These are phyloP conservation scores for Mugil cephalus DNA, from an alignment of 2,113 vertebrate genomes.

Conservation along the genomic window DNA sequence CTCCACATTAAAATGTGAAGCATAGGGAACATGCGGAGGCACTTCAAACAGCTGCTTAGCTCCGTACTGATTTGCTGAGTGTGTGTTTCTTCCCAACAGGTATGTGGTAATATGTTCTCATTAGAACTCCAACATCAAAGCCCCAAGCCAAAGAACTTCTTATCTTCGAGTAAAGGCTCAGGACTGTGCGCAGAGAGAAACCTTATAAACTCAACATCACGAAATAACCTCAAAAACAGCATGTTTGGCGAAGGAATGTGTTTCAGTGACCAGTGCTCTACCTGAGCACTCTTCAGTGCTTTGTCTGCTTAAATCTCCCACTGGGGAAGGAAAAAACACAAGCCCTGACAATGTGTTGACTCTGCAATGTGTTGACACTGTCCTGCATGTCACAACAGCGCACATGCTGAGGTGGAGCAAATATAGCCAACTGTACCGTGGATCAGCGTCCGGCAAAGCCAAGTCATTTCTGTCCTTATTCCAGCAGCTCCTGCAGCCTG, in stretches of 20 bases:
- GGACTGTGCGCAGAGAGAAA: constrained; percentile 7
- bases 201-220: constrained; percentile 23
- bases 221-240: constrained; percentile 15
- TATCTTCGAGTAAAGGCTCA: constrained; percentile 10
- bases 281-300: constrained; percentile 42
- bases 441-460: constrained; percentile 48
- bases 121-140: constrained; percentile 67
- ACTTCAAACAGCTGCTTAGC: constrained; percentile 70
- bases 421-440: constrained; percentile 35
- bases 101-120: constrained; percentile 62
- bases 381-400: constrained; percentile 36
- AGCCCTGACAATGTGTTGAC: constrained; percentile 54
- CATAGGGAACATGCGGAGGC: constrained; percentile 22
- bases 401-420: constrained; percentile 53
- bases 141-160: constrained; percentile 22
- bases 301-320: constrained; percentile 36
- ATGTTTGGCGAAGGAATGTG: constrained; percentile 7
- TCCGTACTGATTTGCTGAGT: constrained; percentile 71
- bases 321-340: constrained; percentile 26
- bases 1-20: constrained; percentile 69
- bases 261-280: constrained; percentile 28
- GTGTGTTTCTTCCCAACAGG: constrained; percentile 69
- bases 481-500: constrained; percentile 1
- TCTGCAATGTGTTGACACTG: constrained; percentile 43
- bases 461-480: constrained; percentile 43